Base-by-base conservation (phyloP, 30 jellyfish, hydroid and myxozoan genomes). In the Catostylus mosaicus region DNA sequence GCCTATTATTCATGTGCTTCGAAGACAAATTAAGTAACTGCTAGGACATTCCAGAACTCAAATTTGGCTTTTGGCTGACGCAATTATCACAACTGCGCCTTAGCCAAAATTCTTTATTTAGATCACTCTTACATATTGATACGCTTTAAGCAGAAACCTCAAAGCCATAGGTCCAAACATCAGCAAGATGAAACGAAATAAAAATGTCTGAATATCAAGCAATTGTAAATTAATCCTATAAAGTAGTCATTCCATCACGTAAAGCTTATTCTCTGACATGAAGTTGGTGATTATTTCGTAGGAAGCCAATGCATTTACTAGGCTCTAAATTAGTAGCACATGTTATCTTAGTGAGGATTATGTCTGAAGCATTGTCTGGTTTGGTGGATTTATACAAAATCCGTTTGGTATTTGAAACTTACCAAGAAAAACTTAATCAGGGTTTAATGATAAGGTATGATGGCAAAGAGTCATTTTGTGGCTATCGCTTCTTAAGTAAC, bases 321-420 rank as follows among this genome's bases (percentile, higher is more conserved):
- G 80, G 66, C 57, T 68, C 56, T 45, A 68, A 68, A 68, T 35
- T 68, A 68, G 64, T 45, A 22, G 40, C 37, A 34, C 20, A 36
- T 37, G 66, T 12, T 68, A 37, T 68, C 80, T 68, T 36, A 68
- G 59, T 2, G 34, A 30, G 50, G 85, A 46, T 73, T 73, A 73
- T 26, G 85, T 73, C 85, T 73, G 85, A 74, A 1, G 35, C 74
- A 73, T 73, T 73, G 85, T 73, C 85, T 73, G 5, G 73, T 27
- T 73, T 31, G 60, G 85, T 30, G 85, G 73, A 46, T 47, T 73
- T 47, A 30, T 0, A 29, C 38, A 32, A 73, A 73, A 73, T 73
- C 85, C 85, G n/a, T 29, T 52, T 50, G 85, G 85, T 73, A 73
- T 73, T 73, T 73, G 69, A 73, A 35, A 50, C 72, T 73, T 73